phyloP scores from a whole-genome alignment of 2,888 invertebrate species.

The Aquatica leii region DNA sequence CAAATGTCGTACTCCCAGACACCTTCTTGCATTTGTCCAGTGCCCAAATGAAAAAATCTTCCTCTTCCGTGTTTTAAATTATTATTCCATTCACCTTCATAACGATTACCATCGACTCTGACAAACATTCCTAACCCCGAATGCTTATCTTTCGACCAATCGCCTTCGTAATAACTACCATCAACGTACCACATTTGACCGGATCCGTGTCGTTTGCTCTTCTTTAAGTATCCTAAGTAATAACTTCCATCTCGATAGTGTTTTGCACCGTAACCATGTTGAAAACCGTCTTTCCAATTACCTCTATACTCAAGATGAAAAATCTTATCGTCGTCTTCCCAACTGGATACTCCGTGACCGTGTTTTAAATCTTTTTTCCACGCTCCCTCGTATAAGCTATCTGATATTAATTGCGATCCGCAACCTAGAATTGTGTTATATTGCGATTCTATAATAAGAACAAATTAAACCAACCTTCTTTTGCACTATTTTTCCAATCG shows the following conservation, averaged over 20 bases:
- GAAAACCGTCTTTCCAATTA: conserved; percentile 67
- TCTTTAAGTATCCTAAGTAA: conserved; percentile 68
- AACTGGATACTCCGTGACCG: conserved; percentile 67
- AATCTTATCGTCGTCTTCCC: conserved; percentile 58
- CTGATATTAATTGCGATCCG: conserved; percentile 62
- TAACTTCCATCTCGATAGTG: conserved; percentile 67
- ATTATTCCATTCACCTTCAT: conserved; percentile 69
- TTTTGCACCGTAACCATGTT: conserved; percentile 66
- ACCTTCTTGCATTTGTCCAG: conserved; percentile 73
- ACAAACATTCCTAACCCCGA: conserved; percentile 47
- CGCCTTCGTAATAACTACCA: conserved; percentile 69
- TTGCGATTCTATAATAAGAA: background rate
- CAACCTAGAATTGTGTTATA: conserved; percentile 60
- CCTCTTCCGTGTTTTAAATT: conserved; percentile 70
- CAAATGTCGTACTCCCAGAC: conserved; percentile 68
- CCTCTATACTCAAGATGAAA: conserved; percentile 66
- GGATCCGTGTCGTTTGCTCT: conserved; percentile 65
- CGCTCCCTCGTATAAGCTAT: conserved; percentile 70
- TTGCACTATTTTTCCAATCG: conserved; percentile 67
- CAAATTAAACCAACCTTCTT: conserved; percentile 57
- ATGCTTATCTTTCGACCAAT: conserved; percentile 62
- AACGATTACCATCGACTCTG: conserved; percentile 58
- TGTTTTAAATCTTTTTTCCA: conserved; percentile 66
- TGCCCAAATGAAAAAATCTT: conserved; percentile 69
- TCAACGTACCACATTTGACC: conserved; percentile 70